phyloP scores from a whole-genome alignment of 2,113 vertebrate species.

The Plecturocebus donacophilus region DNA sequence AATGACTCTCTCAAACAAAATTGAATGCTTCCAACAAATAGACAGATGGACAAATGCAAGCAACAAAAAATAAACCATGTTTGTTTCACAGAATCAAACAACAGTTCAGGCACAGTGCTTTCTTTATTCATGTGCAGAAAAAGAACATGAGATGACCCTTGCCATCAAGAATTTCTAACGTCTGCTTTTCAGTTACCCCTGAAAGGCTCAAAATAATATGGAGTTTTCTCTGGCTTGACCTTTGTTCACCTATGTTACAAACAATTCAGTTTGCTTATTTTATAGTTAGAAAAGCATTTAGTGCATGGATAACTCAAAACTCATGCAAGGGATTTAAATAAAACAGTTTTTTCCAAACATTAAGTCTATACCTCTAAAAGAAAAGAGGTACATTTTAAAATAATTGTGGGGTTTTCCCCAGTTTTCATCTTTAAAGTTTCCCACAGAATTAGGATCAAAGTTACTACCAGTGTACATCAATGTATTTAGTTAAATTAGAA shows the following conservation, averaged over 20 bases:
- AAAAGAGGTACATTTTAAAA: background rate
- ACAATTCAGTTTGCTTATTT: slow-evolving; percentile 1
- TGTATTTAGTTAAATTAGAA: background rate
- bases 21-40: background rate
- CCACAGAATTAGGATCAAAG: background rate
- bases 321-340: background rate
- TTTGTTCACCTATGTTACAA: background rate
- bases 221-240: background rate
- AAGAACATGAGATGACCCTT: background rate
- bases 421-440: background rate
- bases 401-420: background rate
- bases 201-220: background rate
- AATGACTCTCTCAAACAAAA: background rate
- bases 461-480: background rate
- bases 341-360: background rate
- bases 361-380: background rate
- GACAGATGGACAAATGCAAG: background rate
- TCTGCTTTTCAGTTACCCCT: background rate
- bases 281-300: background rate
- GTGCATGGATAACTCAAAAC: background rate
- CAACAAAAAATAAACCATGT: background rate
- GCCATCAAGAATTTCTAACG: background rate
- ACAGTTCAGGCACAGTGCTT: background rate
- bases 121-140: background rate
- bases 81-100: background rate